A percentile compares a stretch with the other conserved stretches of the same genome.
Conservation (phyloP, 2,888 invertebrate species). For the Ypsolopha sequella region DNA sequence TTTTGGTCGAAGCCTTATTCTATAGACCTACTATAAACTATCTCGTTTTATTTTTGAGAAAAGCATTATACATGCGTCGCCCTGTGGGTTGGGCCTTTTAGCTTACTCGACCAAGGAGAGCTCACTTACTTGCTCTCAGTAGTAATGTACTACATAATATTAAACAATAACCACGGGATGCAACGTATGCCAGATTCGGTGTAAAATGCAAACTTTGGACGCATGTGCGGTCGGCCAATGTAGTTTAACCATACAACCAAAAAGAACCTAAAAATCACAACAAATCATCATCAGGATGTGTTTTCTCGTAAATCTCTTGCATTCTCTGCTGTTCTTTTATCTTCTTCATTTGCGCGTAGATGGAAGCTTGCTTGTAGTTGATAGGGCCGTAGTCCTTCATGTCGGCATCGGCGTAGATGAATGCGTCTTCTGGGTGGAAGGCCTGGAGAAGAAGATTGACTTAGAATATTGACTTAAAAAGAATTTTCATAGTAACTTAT, state of each 20-base stretch:
- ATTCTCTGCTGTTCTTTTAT: slow-evolving; percentile 65
- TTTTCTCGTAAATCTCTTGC: slow-evolving; percentile 54
- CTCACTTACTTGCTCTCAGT: too few relatives aligned
- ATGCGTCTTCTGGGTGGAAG: slow-evolving; percentile 81
- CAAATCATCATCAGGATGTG: slow-evolving; percentile 46
- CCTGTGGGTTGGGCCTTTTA: too few relatives aligned
- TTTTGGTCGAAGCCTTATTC: too few relatives aligned
- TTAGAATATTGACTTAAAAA: background rate
- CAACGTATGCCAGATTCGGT: background rate
- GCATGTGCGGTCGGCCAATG: background rate
- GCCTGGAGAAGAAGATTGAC: slow-evolving; percentile 66
- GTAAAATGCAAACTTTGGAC: background rate
- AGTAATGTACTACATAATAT: too few relatives aligned
- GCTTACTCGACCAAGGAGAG: too few relatives aligned
- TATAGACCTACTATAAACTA: too few relatives aligned
- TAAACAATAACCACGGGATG: too few relatives aligned
- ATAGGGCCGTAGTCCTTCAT: slow-evolving; percentile 92
- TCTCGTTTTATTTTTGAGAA: too few relatives aligned
- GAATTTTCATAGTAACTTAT: too few relatives aligned
- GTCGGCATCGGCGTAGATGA: slow-evolving; percentile 92
- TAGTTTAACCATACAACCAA: background rate
- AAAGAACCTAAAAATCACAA: slow-evolving; percentile 23
- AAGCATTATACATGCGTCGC: too few relatives aligned
- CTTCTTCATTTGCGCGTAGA: slow-evolving; percentile 82
- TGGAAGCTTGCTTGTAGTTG: slow-evolving; percentile 91